Evolutionary conservation across 2,888 invertebrate species (phyloP), one percentile per base, ranked within the genome.

Genomic region (Camptogramma bilineatum): DNA sequence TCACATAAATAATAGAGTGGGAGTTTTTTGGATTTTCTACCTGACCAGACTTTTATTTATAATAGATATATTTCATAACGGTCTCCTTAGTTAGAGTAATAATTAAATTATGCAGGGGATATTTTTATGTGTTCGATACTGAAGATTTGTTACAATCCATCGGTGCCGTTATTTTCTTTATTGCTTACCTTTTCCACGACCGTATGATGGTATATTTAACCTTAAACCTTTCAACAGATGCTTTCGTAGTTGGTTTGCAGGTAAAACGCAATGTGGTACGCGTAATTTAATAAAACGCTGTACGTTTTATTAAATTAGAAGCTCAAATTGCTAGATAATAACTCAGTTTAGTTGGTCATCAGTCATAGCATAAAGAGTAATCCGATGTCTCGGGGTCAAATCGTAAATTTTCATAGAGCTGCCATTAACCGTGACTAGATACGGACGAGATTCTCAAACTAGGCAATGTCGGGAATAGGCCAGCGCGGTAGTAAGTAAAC

Each of bases 301-400:
- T 19, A 62, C 72, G 74, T 75, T 83, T 80, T 79, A 83, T 83
- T 80, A 76, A 79, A 82, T 79, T 73, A 79, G 74, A 76, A 73
- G 77, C 67, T 71, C 72, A 73, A 74, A 75, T 77, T 73, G 71
- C 72, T 58, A 59, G 75, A 77, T 79, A 77, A 72, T 70, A 80
- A 76, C 78, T 68, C 70, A 62, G 73, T 75, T 77, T 76, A 73
- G 78, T 80, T 76, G 73, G 69, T 71, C 71, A 74, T 76, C 78
- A 75, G 73, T 76, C 76, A 73, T 78, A 62, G 66, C 64, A 73
- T 73, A 75, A 75, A 75, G 72, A 73, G 67, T 73, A 78, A 77
- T 76, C 73, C 74, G 74, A 77, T 73, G 69, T 73, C 73, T 80
- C 59, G 68, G 69, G 79, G 78, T 78, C 77, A 77, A 69, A 73